Evolutionary conservation across 2,888 invertebrate species (phyloP).

Genomic region (Physocephala rufipes): DNA sequence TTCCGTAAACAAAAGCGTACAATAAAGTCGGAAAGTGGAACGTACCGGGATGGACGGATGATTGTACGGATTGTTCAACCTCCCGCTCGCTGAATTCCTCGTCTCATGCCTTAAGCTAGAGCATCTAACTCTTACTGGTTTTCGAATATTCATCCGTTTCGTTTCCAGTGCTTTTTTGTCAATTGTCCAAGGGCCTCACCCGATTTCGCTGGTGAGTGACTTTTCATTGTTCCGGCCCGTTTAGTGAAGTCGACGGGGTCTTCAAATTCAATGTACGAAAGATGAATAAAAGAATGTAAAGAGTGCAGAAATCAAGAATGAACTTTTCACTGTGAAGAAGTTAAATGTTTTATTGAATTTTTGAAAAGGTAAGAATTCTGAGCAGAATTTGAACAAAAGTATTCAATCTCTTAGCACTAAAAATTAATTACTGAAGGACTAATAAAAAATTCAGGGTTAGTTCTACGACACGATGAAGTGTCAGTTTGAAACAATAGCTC

Average conservation of each 20-base stretch:
- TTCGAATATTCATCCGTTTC: conserved; percentile 1
- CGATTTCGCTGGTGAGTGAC: too few species aligned
- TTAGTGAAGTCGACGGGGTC: too few species aligned
- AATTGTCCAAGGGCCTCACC: background rate
- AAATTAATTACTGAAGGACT: background rate
- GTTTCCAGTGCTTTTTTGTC: conserved; percentile 3
- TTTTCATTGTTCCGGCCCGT: too few species aligned
- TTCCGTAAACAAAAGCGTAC: conserved; percentile 22
- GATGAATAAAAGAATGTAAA: too few species aligned
- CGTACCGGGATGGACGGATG: background rate
- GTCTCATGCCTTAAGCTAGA: background rate
- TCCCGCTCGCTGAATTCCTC: background rate
- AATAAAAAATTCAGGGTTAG: too few species aligned
- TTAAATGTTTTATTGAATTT: conserved; percentile 13
- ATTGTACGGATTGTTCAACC: background rate
- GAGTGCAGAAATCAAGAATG: background rate
- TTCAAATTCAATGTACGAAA: too few species aligned
- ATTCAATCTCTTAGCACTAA: conserved; percentile 6
- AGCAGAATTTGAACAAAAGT: background rate
- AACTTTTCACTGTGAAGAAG: background rate
- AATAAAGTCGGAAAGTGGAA: conserved; percentile 23
- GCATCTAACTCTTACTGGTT: background rate
- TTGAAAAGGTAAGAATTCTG: background rate
- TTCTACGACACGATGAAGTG: too few species aligned
- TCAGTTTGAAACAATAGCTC: too few species aligned